Conservation (phyloP, 2,888 invertebrate species). For the Lasioglossum marginatum region DNA sequence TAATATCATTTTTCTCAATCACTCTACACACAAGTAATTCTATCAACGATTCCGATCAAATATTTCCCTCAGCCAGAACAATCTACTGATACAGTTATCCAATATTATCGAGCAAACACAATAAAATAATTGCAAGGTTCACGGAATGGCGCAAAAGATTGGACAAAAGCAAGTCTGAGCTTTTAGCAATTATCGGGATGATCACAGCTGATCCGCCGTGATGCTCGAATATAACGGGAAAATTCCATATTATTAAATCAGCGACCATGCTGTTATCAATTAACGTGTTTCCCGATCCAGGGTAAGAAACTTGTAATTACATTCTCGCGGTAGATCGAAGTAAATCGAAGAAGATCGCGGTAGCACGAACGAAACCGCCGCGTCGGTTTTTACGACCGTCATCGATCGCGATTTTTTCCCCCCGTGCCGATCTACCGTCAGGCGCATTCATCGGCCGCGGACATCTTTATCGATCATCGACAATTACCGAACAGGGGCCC, state of each 20-base stretch:
- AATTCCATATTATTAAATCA: background rate
- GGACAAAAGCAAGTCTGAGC: background rate
- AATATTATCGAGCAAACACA: background rate
- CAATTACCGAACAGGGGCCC: constrained; percentile 44
- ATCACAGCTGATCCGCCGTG: background rate
- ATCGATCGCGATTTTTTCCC: constrained; percentile 16
- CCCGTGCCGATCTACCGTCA: constrained; percentile 15
- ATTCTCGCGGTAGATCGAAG: background rate
- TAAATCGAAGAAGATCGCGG: background rate
- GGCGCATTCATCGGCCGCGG: constrained; percentile 33
- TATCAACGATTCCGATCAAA: background rate
- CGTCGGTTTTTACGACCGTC: constrained; percentile 12
- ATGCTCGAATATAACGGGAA: background rate
- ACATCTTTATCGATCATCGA: constrained; percentile 53
- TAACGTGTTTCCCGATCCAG: background rate
- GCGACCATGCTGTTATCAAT: background rate
- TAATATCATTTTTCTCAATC: background rate
- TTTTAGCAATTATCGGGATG: background rate
- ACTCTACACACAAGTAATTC: background rate
- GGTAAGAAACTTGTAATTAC: background rate
- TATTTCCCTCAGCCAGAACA: background rate
- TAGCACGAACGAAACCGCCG: background rate
- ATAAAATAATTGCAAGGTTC: background rate
- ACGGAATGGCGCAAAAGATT: background rate
- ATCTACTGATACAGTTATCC: background rate